Evolutionary conservation across 2,113 vertebrate species (phyloP).

Genomic region (Lethenteron reissneri): DNA sequence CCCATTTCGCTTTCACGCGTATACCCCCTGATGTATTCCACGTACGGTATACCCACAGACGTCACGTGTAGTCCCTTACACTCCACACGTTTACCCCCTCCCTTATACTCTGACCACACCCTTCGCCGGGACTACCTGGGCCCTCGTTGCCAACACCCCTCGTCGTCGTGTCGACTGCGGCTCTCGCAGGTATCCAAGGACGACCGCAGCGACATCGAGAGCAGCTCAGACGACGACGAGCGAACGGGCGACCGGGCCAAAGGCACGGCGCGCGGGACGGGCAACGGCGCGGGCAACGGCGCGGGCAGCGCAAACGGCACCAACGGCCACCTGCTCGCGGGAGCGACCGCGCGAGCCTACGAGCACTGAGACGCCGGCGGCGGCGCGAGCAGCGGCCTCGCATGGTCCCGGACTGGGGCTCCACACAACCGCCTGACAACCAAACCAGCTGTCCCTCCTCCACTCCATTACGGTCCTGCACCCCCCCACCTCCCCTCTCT

Average conservation of each 20-base stretch:
- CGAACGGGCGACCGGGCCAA: constrained; percentile 17
- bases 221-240: constrained; percentile 72
- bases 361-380: no score
- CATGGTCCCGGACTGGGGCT: no score
- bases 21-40: no score
- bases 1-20: no score
- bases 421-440: no score
- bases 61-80: no score
- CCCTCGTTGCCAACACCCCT: background rate
- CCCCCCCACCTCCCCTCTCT: no score
- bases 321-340: constrained; percentile 40
- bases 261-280: constrained; percentile 12
- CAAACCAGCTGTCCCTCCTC: no score
- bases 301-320: constrained; percentile 44
- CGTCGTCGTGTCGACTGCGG: background rate
- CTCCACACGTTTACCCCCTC: no score
- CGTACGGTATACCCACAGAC: no score
- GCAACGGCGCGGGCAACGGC: constrained; percentile 11
- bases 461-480: no score
- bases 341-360: constrained; percentile 9
- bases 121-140: background rate
- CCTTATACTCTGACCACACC: background rate
- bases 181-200: constrained; percentile 54
- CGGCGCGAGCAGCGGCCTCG: no score
- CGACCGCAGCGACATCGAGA: constrained; percentile 83